Base-by-base conservation (phyloP, 2,797 vertebrate genomes). In the Staurois parvus region DNA sequence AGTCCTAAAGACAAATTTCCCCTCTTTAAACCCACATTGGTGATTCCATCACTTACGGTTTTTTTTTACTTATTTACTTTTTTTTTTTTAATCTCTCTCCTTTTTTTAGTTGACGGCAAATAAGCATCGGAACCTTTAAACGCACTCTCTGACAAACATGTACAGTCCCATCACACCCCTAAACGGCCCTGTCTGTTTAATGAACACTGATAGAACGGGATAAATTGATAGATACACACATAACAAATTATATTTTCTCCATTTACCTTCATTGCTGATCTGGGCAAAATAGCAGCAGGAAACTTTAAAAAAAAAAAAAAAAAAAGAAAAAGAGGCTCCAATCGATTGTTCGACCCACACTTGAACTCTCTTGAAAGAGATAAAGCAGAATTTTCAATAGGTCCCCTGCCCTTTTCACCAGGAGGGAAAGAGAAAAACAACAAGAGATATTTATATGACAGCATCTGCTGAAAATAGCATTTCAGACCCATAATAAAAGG, bases 301-400 rank as follows among this genome's bases (percentile, higher is more conserved):
- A 97, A 98, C 96, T 96, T 96, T 32, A 94, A 94, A 95, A 95
- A 96, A 96, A 94, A 94, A 94, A 95, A 96, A 97, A 97, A 94
- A 92, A 72, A 40, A 72, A 37, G 37, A 73, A 96, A 97, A 97
- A 95, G 92, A 94, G 94, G 93, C 95, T 96, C 94, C 94, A 96
- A 98, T 98, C 95, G 93, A 98, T 98, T 96, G 95, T 96, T 97
- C 96, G 95, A 97, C 96, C 96, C 95, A 94, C 94, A 96, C 96
- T 98, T 98, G 97, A 97, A 97, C 96, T 96, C 95, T 92, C 92
- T 93, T 95, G 94, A 95, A 96, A 96, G 94, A 95, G 94, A 96
- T 96, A 96, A 97, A 96, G 94, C 91, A 90, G 94, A 92, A 95
- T 96, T 95, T 95, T 95, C 94, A 95, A 95, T 95, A 95, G 94